Conservation (phyloP, 2,888 invertebrate species). For the Ectropis crepuscularia region DNA sequence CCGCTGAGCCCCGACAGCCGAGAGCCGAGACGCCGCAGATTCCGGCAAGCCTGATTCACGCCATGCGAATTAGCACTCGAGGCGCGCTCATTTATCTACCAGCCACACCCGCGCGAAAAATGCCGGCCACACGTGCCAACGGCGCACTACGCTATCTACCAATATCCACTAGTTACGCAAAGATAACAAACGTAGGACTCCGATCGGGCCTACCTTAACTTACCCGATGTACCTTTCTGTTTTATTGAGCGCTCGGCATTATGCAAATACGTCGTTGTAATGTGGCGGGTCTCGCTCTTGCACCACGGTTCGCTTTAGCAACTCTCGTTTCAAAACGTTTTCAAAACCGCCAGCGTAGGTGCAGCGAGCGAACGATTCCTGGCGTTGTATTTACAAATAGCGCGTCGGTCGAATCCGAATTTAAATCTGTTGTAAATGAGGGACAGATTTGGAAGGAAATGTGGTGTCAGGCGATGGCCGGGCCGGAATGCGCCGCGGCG, state of each 20-base stretch:
- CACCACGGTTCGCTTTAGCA: constrained; percentile 78
- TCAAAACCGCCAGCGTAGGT: constrained; percentile 74
- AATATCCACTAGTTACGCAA: constrained; percentile 43
- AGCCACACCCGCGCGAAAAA: constrained; percentile 64
- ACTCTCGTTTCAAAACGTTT: constrained; percentile 79
- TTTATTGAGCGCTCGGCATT: constrained; percentile 72
- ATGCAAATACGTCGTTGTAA: constrained; percentile 80
- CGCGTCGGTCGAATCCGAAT: constrained; percentile 51
- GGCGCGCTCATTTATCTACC: constrained; percentile 60
- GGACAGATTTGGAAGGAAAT: constrained; percentile 62
- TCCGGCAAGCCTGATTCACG: constrained; percentile 79
- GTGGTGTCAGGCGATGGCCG: constrained; percentile 69
- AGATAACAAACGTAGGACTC: constrained; percentile 37
- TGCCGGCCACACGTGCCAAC: constrained; percentile 63
- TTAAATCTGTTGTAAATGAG: constrained; percentile 55
- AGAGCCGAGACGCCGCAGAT: constrained; percentile 58
- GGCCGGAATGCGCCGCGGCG: constrained; percentile 76
- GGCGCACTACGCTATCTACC: constrained; percentile 53
- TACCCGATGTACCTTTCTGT: constrained; percentile 66
- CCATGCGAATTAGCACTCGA: constrained; percentile 64
- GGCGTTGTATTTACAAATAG: constrained; percentile 55
- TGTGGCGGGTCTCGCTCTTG: constrained; percentile 78
- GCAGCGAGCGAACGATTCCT: constrained; percentile 56
- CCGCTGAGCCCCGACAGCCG: constrained; percentile 50
- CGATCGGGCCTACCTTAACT: constrained; percentile 58